phyloP scores from a whole-genome alignment of 2,888 invertebrate species.

The Bibio marci region DNA sequence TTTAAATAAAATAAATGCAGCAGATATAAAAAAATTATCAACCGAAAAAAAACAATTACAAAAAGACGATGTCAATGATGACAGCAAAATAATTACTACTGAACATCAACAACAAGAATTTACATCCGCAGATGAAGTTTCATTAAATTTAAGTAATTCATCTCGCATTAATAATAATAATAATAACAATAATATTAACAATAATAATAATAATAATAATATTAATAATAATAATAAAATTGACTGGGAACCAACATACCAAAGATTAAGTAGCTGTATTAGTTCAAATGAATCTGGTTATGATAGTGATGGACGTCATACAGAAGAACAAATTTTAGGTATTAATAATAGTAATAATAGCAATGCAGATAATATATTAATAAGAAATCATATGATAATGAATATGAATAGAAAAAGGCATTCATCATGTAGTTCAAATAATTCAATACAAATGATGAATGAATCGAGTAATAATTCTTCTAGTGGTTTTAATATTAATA shows the following conservation, averaged over 20 bases:
- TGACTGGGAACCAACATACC: slow-evolving; percentile 40
- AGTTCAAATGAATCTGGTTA: slow-evolving; percentile 74
- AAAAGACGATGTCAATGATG: neutral
- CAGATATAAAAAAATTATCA: too few relatives aligned
- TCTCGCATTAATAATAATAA: slow-evolving; percentile 31
- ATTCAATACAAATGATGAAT: too few relatives aligned
- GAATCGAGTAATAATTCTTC: too few relatives aligned
- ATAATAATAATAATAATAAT: slow-evolving; percentile 30
- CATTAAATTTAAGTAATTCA: slow-evolving; percentile 30
- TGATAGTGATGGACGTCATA: slow-evolving; percentile 53
- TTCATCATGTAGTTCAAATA: slow-evolving; percentile 16
- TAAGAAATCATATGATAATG: neutral
- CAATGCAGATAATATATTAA: too few relatives aligned
- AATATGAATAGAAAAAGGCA: slow-evolving; percentile 24
- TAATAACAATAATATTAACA: slow-evolving; percentile 32
- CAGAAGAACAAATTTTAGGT: slow-evolving; percentile 32
- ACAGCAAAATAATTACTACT: too few relatives aligned
- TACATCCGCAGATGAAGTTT: slow-evolving; percentile 28
- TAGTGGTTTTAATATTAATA: too few relatives aligned
- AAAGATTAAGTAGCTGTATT: slow-evolving; percentile 52
- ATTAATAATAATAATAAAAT: slow-evolving; percentile 36
- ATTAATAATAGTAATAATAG: slow-evolving; percentile 14
- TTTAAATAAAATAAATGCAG: slow-evolving; percentile 3
- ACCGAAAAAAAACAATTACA: neutral
- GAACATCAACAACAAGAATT: slow-evolving; percentile 8